These are phyloP conservation scores for Drosophila macrospina DNA, from an alignment of 2,888 invertebrate species.

Conservation along the genomic window DNA sequence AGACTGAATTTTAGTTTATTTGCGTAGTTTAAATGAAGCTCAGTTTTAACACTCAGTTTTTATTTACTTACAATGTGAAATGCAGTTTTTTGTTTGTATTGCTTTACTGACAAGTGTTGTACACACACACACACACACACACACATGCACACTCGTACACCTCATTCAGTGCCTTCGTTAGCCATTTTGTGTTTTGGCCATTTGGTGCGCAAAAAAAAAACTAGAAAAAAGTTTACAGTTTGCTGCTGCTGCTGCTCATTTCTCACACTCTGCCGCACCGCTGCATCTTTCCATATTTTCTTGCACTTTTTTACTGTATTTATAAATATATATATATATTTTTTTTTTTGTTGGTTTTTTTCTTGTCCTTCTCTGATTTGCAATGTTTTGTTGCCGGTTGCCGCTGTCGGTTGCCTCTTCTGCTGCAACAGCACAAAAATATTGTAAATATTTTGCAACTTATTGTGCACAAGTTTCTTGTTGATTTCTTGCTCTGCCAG, in stretches of 20 bases:
- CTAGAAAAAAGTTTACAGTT: constrained; percentile 20
- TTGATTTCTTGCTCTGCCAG: constrained; percentile 9
- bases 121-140: constrained; percentile 1
- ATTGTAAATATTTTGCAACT: constrained; percentile 68
- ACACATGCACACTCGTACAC: not conserved
- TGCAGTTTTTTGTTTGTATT: constrained; percentile 4
- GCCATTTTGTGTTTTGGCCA: constrained; percentile 52
- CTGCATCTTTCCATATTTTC: constrained; percentile 25
- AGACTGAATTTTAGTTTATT: no score
- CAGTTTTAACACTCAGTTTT: not conserved
- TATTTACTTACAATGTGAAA: not conserved
- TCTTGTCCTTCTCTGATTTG: constrained; percentile 23
- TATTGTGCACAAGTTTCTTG: constrained; percentile 64
- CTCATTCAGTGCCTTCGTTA: constrained; percentile 32
- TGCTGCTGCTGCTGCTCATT: constrained; percentile 26
- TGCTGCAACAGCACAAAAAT: constrained; percentile 48
- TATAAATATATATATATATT: constrained; percentile 8
- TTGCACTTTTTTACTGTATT: constrained; percentile 4
- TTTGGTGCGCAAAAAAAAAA: constrained; percentile 22
- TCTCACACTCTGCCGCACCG: constrained; percentile 39
- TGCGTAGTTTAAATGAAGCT: constrained; percentile 5
- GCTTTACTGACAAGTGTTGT: constrained; percentile 22
- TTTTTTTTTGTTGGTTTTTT: constrained; percentile 1
- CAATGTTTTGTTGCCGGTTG: constrained; percentile 29
- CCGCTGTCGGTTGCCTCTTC: not conserved